Evolutionary conservation across 2,797 vertebrate species (phyloP), one percentile per base, ranked within the genome.

Genomic region (Apodemus agrarius): DNA sequence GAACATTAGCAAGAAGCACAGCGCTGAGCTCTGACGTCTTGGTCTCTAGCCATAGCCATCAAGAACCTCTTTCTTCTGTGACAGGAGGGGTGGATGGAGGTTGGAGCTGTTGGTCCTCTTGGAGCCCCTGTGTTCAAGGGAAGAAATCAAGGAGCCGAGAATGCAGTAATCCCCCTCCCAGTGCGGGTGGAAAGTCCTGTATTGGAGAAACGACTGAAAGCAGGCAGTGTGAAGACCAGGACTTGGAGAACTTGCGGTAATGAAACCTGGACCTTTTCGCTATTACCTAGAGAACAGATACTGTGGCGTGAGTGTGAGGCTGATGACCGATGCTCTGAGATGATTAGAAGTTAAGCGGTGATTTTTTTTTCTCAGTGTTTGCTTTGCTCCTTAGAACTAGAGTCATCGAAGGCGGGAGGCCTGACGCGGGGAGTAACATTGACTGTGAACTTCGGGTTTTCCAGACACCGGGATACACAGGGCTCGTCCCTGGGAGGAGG

Each of bases 101-200:
- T 61, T 99, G 99, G 99, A 99, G 98, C 96, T 99, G 99, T 98
- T 99, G 99, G 99, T 99, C 99, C 2, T 97, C 98, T 54, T 99
- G 99, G 99, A 98, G 98, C 43, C 54, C 98, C 80, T 99, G 99
- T 96, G 98, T 98, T 82, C 95, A 94, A 52, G 99, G 99, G 95
- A 99, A 98, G 88, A 99, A 98, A 98, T 98, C 98, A 59, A 99
- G 99, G 95, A 98, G 90, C 29, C 97, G 99, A 26, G 94, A 49
- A 14, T 99, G 99, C 97, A 99, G 98, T 97, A 99, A 99, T 93
- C 99, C 99, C 0, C 3, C 93, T 16, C 99, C 99, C 1, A 97
- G 79, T 3, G 93, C 95, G 0, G 99, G 99, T 10, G 99, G 99
- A 3, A 98, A 95, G 1, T 95, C 96, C 57, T 99, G 99, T 94